Base-by-base conservation (phyloP, 2,888 invertebrate species). In the Coenonympha arcania region DNA sequence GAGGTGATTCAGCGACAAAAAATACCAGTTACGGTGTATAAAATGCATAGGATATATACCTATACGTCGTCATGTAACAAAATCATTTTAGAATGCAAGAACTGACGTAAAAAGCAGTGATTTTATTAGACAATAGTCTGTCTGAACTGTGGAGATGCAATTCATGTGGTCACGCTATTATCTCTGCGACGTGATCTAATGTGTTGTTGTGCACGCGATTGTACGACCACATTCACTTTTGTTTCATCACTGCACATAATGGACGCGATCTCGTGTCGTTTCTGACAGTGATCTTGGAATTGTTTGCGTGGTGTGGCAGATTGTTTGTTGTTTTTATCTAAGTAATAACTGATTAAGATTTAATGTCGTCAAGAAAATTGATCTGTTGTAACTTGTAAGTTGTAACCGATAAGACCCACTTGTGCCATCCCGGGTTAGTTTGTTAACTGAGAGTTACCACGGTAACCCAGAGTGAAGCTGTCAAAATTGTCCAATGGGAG, bases 131-230 rank as follows among this genome's bases (percentile, higher is more conserved):
- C 11, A 20, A 6, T 36, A n/a, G n/a, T n/a, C n/a, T n/a, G n/a
- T n/a, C n/a, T n/a, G n/a, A n/a, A n/a, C n/a, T n/a, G 11, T 19
- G 9, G 20, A 36, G 11, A 19, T 6, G 3, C 19, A 20, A 36
- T 20, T 36, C 19, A n/a, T 36, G n/a, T 6, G n/a, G 19, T 6
- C 19, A 16, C 36, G 4, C 19, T 11, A 11, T 18, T 15, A 33
- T 33, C 30, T 44, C 44, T 18, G 33, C 31, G 43, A 39, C 18
- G 33, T 37, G 43, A 39, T 54, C 34, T 45, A 44, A 52, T 50
- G 41, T 28, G 40, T 48, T 49, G 36, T 41, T 47, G 15, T 31
- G 39, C 47, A 47, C 57, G 57, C 55, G 57, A 50, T 47, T 48
- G 37, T 54, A 11, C 15, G 33, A 6, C 9, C 4, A n/a, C 47